phyloP scores from a whole-genome alignment of 2,888 invertebrate genomes.

The Erebia epiphron region DNA sequence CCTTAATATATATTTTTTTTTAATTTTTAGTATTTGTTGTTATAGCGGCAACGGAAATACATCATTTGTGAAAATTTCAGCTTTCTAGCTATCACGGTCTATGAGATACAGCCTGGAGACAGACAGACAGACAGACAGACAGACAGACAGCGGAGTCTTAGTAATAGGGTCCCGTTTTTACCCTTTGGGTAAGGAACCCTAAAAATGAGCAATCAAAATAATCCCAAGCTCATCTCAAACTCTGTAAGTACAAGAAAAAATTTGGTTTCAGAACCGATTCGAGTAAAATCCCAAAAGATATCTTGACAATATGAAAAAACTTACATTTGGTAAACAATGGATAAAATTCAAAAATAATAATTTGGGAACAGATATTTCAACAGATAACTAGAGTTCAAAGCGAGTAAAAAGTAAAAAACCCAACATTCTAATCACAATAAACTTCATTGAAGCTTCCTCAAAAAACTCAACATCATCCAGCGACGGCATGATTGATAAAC shows the following conservation, averaged over 20 bases:
- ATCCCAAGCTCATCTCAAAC: background rate
- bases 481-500: conserved; percentile 11
- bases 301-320: background rate
- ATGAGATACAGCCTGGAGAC: no score
- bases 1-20: no score
- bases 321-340: background rate
- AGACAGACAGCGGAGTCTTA: no score
- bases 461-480: conserved; percentile 13
- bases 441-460: conserved; percentile 8
- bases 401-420: background rate
- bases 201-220: background rate
- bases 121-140: no score
- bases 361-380: background rate
- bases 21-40: no score
- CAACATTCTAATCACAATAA: background rate
- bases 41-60: no score
- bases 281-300: conserved; percentile 2
- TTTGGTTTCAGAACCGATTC: no score
- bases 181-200: no score
- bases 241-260: conserved; percentile 2
- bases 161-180: no score
- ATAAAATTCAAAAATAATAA: no score
- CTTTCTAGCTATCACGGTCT: no score
- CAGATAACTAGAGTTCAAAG: background rate
- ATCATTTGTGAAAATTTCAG: no score